Evolutionary conservation across 2,888 invertebrate species (phyloP).

Genomic region (Tricholauxania praeusta): DNA sequence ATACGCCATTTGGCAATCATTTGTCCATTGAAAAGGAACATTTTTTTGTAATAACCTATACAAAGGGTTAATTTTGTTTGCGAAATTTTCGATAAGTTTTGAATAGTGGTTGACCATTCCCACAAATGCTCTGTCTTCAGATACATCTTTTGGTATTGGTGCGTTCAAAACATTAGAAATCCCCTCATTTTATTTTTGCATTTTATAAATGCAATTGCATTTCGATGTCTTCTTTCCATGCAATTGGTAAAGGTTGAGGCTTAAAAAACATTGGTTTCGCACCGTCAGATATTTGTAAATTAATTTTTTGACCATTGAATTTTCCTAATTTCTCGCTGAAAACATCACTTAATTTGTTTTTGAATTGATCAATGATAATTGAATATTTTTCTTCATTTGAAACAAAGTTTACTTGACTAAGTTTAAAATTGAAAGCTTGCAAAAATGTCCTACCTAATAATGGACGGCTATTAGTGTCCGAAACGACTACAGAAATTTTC

Average conservation of each 20-base stretch:
- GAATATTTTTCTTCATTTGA: no score
- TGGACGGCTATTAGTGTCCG: constrained; percentile 3
- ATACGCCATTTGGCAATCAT: no score
- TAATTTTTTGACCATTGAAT: constrained; percentile 1
- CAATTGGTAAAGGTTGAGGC: not conserved
- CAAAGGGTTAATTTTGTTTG: no score
- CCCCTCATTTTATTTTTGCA: not conserved
- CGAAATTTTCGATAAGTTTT: no score
- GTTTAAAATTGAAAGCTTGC: constrained; percentile 2
- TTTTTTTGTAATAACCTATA: no score
- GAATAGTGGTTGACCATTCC: no score
- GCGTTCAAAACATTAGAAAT: no score
- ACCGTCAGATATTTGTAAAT: not conserved
- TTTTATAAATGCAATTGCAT: not conserved
- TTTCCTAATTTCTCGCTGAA: no score
- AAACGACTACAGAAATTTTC: constrained; percentile 16
- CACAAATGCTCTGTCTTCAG: no score
- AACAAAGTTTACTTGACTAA: not conserved
- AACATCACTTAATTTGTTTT: constrained; percentile 4
- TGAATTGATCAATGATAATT: not conserved
- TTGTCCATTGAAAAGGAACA: no score
- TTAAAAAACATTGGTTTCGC: constrained; percentile 1
- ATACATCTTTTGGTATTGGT: no score
- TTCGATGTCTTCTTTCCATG: constrained; percentile 5
- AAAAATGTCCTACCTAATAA: not conserved